These are phyloP conservation scores for Rissa tridactyla DNA, from an alignment of 2,113 vertebrate species.

Conservation along the genomic window DNA sequence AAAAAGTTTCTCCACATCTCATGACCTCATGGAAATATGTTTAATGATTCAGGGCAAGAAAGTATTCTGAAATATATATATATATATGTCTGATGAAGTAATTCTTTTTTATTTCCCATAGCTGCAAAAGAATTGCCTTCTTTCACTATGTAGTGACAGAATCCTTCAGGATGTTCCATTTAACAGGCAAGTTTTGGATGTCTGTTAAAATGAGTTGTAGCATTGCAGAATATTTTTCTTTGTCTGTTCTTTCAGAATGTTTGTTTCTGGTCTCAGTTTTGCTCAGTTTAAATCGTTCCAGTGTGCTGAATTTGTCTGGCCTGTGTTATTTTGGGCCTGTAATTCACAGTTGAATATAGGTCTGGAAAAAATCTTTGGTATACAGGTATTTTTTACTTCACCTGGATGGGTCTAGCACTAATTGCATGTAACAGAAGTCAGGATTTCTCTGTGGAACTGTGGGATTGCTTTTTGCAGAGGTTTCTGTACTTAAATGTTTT, in stretches of 20 bases:
- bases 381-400: neutral
- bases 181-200: conserved; percentile 84
- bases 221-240: neutral
- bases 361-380: neutral
- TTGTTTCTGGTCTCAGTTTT: neutral
- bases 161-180: conserved; percentile 98
- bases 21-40: neutral
- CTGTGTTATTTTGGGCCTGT: neutral
- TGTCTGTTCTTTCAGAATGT: neutral
- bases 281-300: neutral
- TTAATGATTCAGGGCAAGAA: neutral
- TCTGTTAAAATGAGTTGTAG: neutral
- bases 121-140: conserved; percentile 98
- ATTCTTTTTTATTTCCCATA: conserved; percentile 54
- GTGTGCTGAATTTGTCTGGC: neutral
- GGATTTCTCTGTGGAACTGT: neutral
- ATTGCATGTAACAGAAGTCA: neutral
- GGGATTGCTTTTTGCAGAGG: neutral
- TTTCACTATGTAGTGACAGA: conserved; percentile 97
- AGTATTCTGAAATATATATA: neutral
- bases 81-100: neutral
- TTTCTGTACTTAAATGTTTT: neutral
- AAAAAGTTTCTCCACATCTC: neutral
- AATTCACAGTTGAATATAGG: neutral
- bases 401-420: neutral